Evolutionary conservation across 2,113 vertebrate genomes (phyloP), one percentile per base, ranked within the genome.

Genomic region (Suncus etruscus): DNA sequence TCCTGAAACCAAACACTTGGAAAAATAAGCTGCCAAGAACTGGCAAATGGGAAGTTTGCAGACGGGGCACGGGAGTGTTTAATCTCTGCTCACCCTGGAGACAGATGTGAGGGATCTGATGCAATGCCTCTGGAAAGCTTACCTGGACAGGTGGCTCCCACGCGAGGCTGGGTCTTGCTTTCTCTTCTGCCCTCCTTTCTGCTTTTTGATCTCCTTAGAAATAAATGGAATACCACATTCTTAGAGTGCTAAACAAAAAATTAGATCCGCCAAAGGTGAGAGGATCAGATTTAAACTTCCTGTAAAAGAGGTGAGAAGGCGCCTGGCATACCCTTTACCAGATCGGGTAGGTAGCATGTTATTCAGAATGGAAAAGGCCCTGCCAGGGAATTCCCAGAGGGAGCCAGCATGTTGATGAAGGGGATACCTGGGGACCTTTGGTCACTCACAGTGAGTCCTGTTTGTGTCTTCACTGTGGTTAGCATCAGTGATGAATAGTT

Each of bases 21-120:
- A 98, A 97, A 96, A 97, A 97, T 90, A 87, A 97, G 85, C 96
- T 97, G 96, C 96, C 96, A 97, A 93, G 97, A 97, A 95, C 92
- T 94, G 95, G 95, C 81, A 83, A 95, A 94, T 96, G 94, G 95
- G 90, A 96, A 97, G 95, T 97, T 96, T 97, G 96, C 95, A 96
- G 96, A 96, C 93, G 93, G 97, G 83, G 95, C 95, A 58, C 80
- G 72, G 3, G 88, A 95, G 96, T 91, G 95, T 95, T 96, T 94
- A 93, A 94, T 96, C 90, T 95, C 92, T 70, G 32, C 87, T 95
- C n/a, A 92, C 97, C 95, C 97, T 0, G 0, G 96, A 96, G 97
- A 97, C 95, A 81, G 93, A 86, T 93, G 29, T 65, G 85, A 0
- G 27, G 69, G 58, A 93, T 93, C 95, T 97, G 97, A 97, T 95